A percentile compares a stretch with the other conserved stretches of the same genome.
Evolutionary conservation across 2,888 invertebrate genomes (phyloP).

Genomic region (Latrodectus elegans): DNA sequence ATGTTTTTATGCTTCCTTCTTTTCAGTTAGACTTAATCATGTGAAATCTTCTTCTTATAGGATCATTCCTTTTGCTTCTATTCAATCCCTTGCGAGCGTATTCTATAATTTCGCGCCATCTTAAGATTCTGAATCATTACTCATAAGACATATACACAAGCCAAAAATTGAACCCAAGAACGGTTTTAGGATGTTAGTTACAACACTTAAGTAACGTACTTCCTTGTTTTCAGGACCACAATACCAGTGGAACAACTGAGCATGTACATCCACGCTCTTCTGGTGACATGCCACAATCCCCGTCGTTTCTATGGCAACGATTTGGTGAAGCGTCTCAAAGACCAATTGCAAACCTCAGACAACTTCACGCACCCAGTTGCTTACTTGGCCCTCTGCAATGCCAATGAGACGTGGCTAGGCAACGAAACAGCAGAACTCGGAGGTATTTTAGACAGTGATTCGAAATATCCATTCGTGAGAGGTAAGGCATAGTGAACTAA

Average conservation of each 20-base stretch:
- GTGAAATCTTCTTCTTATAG: too few relatives aligned
- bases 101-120: too few relatives aligned
- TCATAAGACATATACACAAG: too few relatives aligned
- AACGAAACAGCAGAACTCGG: not conserved
- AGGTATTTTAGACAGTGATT: conserved; percentile 15
- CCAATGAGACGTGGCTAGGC: conserved; percentile 12
- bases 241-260: not conserved
- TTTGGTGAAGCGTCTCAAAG: conserved; percentile 28
- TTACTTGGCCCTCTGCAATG: conserved; percentile 44
- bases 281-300: conserved; percentile 39
- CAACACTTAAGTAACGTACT: too few relatives aligned
- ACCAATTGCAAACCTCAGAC: conserved; percentile 7
- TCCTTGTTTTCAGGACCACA: not conserved
- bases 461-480: conserved; percentile 26
- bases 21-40: too few relatives aligned
- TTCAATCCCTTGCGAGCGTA: too few relatives aligned
- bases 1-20: too few relatives aligned
- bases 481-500: not conserved
- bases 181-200: too few relatives aligned
- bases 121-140: too few relatives aligned
- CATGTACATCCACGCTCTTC: conserved; percentile 25
- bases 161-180: too few relatives aligned
- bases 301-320: conserved; percentile 27
- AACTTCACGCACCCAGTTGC: conserved; percentile 25
- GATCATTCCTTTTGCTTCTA: too few relatives aligned